These are phyloP conservation scores for Deilephila elpenor DNA, from an alignment of 2,888 invertebrate species.

Conservation along the genomic window DNA sequence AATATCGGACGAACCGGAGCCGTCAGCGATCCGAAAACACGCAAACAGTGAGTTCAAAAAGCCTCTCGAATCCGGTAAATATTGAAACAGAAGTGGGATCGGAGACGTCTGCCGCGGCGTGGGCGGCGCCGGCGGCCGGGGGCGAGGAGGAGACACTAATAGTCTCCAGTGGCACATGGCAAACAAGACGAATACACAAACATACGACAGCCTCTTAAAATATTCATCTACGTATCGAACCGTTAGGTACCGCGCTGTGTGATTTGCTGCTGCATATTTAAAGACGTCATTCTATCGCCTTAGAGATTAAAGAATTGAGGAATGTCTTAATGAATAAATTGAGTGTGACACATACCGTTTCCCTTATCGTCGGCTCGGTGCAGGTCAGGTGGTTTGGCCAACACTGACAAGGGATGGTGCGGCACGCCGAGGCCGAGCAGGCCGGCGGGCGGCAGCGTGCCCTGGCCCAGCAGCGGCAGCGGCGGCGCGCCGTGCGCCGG, in stretches of 20 bases:
- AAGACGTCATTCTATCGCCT: too few species aligned
- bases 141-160: constrained; percentile 65
- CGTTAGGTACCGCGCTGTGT: constrained; percentile 46
- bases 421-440: constrained; percentile 88
- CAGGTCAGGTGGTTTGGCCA: constrained; percentile 91
- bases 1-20: constrained; percentile 76
- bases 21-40: constrained; percentile 84
- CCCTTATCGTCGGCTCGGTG: constrained; percentile 91
- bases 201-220: constrained; percentile 72
- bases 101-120: constrained; percentile 72
- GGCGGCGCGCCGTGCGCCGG: constrained; percentile 90
- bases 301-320: background rate
- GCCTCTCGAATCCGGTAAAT: constrained; percentile 84
- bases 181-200: constrained; percentile 77
- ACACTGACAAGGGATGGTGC: constrained; percentile 90
- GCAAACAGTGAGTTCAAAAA: constrained; percentile 84
- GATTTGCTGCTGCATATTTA: background rate
- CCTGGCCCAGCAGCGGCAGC: constrained; percentile 83
- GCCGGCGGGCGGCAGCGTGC: constrained; percentile 83
- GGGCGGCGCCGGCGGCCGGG: constrained; percentile 46
- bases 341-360: constrained; percentile 86
- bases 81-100: constrained; percentile 84
- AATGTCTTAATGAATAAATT: background rate
- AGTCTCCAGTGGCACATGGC: constrained; percentile 84
- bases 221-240: constrained; percentile 75